Evolutionary conservation across 92 coral and sea anemone species (phyloP), one percentile per base, ranked within the genome.

Genomic region (Phymanthus crucifer): DNA sequence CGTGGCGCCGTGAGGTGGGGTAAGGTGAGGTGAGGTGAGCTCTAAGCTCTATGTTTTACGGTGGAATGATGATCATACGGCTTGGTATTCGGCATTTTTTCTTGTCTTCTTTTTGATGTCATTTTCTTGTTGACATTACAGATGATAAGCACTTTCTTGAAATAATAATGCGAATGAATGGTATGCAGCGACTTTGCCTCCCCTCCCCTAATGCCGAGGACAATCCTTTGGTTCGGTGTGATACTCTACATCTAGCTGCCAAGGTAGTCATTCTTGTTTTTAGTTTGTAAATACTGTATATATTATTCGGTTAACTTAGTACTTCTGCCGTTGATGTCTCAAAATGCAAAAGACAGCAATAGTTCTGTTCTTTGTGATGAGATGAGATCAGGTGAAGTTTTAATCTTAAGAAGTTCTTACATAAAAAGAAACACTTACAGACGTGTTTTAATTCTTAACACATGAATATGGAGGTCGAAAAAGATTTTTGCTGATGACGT

Each of bases 191-290:
- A 71, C 89, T 91, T 75, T 83, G 93, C 79, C 89, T 95, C 69
- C 97, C 98, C 61, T 93, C 97, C 46, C 92, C 97, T 45, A 88
- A 95, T 77, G 90, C 95, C 17, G 83, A 87, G 12, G 97, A 95
- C 78, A 90, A 82, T 48, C 98, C 98, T 18, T 83, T 95, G 11
- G 97, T 93, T 70, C 95, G 95, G 26, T 93, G 98, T 71, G 93
- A 91, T 76, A 83, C 89, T 43, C 84, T 78, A 70, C 64, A 70
- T 33, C 37, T 87, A 29, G 98, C 98, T 21, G 79, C 86, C 38
- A 91, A 87, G 90, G 98, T 94, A 76, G 78, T 12, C 11, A 3
- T 27, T 40, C 9, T 69, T 69, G 46, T 35, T 69, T 69, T 32
- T 69, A 34, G n/a, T n/a, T 14, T 18, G 13, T 36, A 13, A 29